A percentile compares a stretch with the other conserved stretches of the same genome.
Evolutionary conservation across 2,888 invertebrate genomes (phyloP).

Genomic region (Tenthredo amoena): DNA sequence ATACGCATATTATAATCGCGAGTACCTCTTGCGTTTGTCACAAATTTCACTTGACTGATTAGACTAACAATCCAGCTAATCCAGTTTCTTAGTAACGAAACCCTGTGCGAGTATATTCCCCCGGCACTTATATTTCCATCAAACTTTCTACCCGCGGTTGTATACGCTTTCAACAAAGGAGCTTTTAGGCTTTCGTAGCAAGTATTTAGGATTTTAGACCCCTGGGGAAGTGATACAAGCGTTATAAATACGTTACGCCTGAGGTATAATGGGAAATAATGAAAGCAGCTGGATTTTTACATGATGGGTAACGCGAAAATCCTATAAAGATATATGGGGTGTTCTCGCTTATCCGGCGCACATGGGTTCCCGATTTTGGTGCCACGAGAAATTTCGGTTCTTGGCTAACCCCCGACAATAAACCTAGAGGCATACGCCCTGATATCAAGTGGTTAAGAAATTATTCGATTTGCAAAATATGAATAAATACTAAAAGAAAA

Average conservation of each 20-base stretch:
- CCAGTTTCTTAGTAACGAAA: not conserved
- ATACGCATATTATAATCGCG: not conserved
- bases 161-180: slow-evolving; percentile 37
- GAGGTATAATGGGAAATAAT: not conserved
- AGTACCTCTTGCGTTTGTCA: not conserved
- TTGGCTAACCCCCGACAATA: too few species aligned
- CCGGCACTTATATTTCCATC: slow-evolving; percentile 49
- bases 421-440: too few species aligned
- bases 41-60: slow-evolving; percentile 2
- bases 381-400: too few species aligned
- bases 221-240: slow-evolving; percentile 35
- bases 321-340: not conserved
- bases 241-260: slow-evolving; percentile 35
- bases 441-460: too few species aligned
- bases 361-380: too few species aligned
- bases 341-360: too few species aligned
- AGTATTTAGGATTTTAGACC: slow-evolving; percentile 7
- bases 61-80: not conserved
- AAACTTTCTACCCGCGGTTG: slow-evolving; percentile 40
- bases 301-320: not conserved
- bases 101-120: not conserved
- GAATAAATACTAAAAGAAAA: too few species aligned
- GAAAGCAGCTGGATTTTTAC: not conserved
- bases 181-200: slow-evolving; percentile 45
- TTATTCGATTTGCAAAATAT: too few species aligned